Conservation (phyloP, 2,113 vertebrate species). For the Calyptommatus sinebrachiatus region DNA sequence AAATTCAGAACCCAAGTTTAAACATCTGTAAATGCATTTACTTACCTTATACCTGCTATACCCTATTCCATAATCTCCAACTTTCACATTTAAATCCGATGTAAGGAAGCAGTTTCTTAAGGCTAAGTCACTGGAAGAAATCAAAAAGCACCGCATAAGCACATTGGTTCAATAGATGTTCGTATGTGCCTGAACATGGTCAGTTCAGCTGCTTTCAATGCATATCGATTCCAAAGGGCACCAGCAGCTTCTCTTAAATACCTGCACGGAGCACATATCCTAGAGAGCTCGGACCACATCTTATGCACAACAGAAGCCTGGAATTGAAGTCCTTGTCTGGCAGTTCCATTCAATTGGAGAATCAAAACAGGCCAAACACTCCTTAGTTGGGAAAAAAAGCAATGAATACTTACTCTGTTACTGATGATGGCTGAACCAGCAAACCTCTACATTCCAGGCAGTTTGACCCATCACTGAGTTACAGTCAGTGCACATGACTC, state of each 20-base stretch:
- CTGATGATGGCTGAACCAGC: no score
- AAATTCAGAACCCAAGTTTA: not conserved
- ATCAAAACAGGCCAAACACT: no score
- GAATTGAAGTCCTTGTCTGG: no score
- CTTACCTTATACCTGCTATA: constrained; percentile 91
- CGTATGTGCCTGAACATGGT: not conserved
- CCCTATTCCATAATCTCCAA: constrained; percentile 95
- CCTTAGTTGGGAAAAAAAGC: no score
- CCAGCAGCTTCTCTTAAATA: not conserved
- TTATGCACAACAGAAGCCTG: not conserved
- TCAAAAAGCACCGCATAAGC: constrained; percentile 14
- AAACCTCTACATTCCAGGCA: no score
- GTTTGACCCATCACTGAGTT: no score
- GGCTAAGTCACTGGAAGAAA: constrained; percentile 84
- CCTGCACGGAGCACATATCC: not conserved
- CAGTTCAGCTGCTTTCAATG: not conserved
- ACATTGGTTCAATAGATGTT: not conserved
- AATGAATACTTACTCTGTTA: no score
- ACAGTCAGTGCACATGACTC: no score
- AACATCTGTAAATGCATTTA: not conserved
- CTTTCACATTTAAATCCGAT: constrained; percentile 92
- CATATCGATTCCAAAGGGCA: not conserved
- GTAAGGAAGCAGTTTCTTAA: constrained; percentile 95
- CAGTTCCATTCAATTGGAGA: not conserved
- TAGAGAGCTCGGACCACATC: no score